Percentiles rank a stretch among this genome's conserved stretches.
Evolutionary conservation across 2,888 invertebrate species (phyloP).

Genomic region (Fragum whitleyi): DNA sequence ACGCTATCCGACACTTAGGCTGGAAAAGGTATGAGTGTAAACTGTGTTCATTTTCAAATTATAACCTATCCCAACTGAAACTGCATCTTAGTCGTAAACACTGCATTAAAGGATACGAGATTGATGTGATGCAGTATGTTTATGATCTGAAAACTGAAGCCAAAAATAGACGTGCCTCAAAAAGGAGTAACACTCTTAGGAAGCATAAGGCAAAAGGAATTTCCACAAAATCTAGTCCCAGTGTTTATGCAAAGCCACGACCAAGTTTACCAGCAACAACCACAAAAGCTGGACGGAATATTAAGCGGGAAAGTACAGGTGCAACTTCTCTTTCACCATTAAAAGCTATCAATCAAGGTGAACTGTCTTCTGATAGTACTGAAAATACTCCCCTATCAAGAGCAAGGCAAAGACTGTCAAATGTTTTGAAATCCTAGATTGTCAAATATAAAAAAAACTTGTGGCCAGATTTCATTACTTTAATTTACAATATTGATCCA

Average conservation of each 20-base stretch:
- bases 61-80: constrained; percentile 77
- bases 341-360: background rate
- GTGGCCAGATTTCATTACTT: too few relatives aligned
- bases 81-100: constrained; percentile 78
- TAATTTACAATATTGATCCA: too few relatives aligned
- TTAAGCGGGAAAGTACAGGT: constrained; percentile 4
- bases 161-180: background rate
- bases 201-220: constrained; percentile 7
- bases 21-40: constrained; percentile 91
- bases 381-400: background rate
- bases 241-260: background rate
- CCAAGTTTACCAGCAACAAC: background rate
- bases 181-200: constrained; percentile 8
- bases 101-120: background rate
- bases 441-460: too few relatives aligned
- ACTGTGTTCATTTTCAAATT: constrained; percentile 88
- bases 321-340: background rate
- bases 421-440: constrained; percentile 15
- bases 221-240: constrained; percentile 5
- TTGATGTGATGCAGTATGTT: background rate
- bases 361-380: background rate
- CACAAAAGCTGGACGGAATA: constrained; percentile 16
- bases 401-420: constrained; percentile 1
- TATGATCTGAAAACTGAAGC: constrained; percentile 19
- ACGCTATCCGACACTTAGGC: constrained; percentile 90